A percentile compares a stretch with the other conserved stretches of the same genome.
Conservation (phyloP, 1,140 invertebrate genomes). For the Drosophila auraria region DNA sequence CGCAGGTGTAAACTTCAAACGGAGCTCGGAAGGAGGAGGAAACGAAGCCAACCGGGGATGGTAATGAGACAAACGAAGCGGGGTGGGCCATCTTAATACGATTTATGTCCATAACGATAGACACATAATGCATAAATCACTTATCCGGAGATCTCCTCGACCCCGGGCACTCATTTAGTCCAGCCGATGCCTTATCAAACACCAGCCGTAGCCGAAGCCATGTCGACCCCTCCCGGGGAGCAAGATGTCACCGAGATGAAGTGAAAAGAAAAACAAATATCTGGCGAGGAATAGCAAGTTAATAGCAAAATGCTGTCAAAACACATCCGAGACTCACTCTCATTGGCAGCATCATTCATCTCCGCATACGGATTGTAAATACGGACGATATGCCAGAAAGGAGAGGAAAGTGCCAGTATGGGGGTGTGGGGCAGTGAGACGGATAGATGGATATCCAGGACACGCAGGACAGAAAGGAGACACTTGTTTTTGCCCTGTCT, state of each 20-base stretch:
- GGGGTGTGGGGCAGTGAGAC: background rate
- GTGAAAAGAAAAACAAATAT: constrained; percentile 51
- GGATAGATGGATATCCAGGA: constrained; percentile 36
- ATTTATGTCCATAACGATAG: constrained; percentile 68
- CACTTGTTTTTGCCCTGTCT: constrained; percentile 63
- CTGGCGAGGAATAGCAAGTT: constrained; percentile 54
- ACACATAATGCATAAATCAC: constrained; percentile 63
- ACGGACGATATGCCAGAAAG: constrained; percentile 26
- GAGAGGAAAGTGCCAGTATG: background rate
- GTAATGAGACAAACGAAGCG: constrained; percentile 46
- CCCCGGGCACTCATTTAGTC: constrained; percentile 35
- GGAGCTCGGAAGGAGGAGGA: constrained; percentile 10
- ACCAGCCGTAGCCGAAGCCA: background rate
- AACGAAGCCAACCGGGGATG: background rate
- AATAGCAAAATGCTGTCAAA: constrained; percentile 70
- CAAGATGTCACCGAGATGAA: constrained; percentile 27
- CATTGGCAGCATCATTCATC: constrained; percentile 68
- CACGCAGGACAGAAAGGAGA: constrained; percentile 39
- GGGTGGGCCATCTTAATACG: constrained; percentile 55
- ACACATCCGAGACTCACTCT: constrained; percentile 50
- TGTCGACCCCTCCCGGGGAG: background rate
- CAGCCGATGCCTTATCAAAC: constrained; percentile 45
- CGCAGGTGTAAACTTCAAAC: constrained; percentile 66
- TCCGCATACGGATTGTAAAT: constrained; percentile 66
- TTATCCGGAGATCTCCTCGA: constrained; percentile 42